Conservation (phyloP, 2,797 vertebrate genomes). For the Lutjanus campechanus region DNA sequence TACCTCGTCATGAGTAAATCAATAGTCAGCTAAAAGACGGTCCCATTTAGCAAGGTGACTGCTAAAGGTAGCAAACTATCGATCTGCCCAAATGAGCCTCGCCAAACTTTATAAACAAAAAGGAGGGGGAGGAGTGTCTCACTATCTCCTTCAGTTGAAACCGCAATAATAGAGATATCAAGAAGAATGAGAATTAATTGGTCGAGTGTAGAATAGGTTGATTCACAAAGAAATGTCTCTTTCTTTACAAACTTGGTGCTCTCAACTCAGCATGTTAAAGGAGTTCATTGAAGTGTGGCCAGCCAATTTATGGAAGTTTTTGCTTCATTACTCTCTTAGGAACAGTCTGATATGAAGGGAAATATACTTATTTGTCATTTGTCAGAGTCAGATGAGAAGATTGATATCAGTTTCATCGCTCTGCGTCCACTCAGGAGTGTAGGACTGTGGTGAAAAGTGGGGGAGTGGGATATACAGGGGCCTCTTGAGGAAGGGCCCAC, state of each 20-base stretch:
- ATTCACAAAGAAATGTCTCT: slow-evolving; percentile 1
- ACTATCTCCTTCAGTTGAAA: slow-evolving; percentile 14
- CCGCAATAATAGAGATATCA: slow-evolving; percentile 9
- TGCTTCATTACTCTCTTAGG: background rate
- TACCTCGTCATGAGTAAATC: slow-evolving; percentile 50
- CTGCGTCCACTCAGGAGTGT: too few relatives aligned
- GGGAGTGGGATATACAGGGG: too few relatives aligned
- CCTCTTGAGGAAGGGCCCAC: too few relatives aligned
- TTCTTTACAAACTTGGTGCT: background rate
- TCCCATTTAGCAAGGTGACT: slow-evolving; percentile 59
- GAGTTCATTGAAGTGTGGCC: background rate
- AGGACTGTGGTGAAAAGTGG: too few relatives aligned
- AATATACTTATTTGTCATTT: slow-evolving; percentile 1
- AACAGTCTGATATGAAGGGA: background rate
- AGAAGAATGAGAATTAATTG: slow-evolving; percentile 7
- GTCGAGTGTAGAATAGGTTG: background rate
- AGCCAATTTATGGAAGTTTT: background rate
- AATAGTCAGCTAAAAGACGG: slow-evolving; percentile 41
- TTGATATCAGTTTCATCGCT: background rate
- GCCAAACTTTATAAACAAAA: slow-evolving; percentile 44
- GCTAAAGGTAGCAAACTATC: slow-evolving; percentile 48
- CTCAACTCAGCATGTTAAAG: background rate
- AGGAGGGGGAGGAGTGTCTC: background rate
- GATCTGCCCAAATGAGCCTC: slow-evolving; percentile 49
- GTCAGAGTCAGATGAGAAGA: background rate